Base-by-base conservation (phyloP, 2,888 invertebrate genomes). In the Scaptomyza reducta region DNA sequence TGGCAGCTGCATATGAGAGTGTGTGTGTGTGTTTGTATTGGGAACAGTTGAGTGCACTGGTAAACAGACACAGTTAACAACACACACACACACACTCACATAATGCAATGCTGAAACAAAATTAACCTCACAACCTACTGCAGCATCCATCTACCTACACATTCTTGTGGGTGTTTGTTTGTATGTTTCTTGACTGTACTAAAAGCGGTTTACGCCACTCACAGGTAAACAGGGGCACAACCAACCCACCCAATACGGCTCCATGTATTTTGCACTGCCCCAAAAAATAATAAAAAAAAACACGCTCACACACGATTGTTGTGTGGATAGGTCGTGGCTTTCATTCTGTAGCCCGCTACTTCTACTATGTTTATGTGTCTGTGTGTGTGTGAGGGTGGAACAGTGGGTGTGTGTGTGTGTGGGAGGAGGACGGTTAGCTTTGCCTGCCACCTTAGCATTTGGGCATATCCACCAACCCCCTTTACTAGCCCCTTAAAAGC, bases 311-410 rank as follows among this genome's bases (percentile, higher is more conserved):
- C 85, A 71, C 82, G 73, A 77, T 84, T 88, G 82, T 79, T 87
- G 84, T 88, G 82, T 82, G 84, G 85, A 82, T 88, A 88, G 87
- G 88, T 88, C 89, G 89, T 80, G 85, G 77, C 84, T 87, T 79
- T 72, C 73, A 68, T 78, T 72, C 70, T 75, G 67, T 62, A 66
- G 71, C 49, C 45, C 54, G 74, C 44, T 71, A 59, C 57, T 69
- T 53, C 38, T 40, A 63, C 18, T 58, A 35, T 54, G n/a, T 56
- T 9, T 18, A 25, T 56, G n/a, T 40, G 10, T 49, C 42, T 18
- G 44, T 41, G 49, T 29, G 58, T 50, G 22, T 54, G 14, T 44
- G 45, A 14, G 45, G 27, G n/a, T n/a, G n/a, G n/a, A n/a, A n/a
- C n/a, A n/a, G 42, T 2, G 54, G 18, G 49, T n/a, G 49, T 6